Base-by-base conservation (phyloP, 2,888 invertebrate species). In the Shargacucullia verbasci region DNA sequence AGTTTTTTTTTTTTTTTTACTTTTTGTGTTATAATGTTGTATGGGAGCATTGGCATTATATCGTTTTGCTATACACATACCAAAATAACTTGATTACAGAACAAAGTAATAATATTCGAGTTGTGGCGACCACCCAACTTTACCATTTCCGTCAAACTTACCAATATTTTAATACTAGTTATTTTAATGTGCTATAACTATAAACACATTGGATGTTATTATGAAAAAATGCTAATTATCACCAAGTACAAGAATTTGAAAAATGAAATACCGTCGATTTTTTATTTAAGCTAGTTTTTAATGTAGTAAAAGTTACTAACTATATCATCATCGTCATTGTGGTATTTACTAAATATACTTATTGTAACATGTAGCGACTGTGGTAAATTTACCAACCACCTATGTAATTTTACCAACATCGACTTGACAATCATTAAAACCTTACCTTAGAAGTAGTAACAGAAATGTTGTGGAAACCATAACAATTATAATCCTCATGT, bases 41-140 rank as follows among this genome's bases (percentile, higher is more conserved):
- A 39, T 15, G 8, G 57, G 50, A 63, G 70, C 69, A 66, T 69
- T 69, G 64, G 57, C 29, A 37, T 37, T 12, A 54, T 13, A 29
- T 46, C 27, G 8, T 13, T 38, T 31, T 49, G 7, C 13, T 34
- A 25, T 46, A 10, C 13, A 20, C 13, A 39, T 9, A 2, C 0
- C 2, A 14, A 33, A 35, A 41, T 2, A 13, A 12, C 0, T n/a
- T 37, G 31, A 13, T 53, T 45, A 15, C 12, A 45, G 29, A 14
- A 10, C 11, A 13, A 13, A 27, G 7, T 35, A 47, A 13, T 15
- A 31, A n/a, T 39, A 50, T 56, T 48, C 4, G 34, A 50, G 27
- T 38, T 43, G 33, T 37, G 47, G 39, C 15, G 27, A 15, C 25
- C 11, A 11, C 14, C 27, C 50, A 34, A 27, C 9, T n/a, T 31